These are phyloP conservation scores for Cyprinodon diabolis DNA, from an alignment of 2,797 vertebrate genomes.

Conservation along the genomic window DNA sequence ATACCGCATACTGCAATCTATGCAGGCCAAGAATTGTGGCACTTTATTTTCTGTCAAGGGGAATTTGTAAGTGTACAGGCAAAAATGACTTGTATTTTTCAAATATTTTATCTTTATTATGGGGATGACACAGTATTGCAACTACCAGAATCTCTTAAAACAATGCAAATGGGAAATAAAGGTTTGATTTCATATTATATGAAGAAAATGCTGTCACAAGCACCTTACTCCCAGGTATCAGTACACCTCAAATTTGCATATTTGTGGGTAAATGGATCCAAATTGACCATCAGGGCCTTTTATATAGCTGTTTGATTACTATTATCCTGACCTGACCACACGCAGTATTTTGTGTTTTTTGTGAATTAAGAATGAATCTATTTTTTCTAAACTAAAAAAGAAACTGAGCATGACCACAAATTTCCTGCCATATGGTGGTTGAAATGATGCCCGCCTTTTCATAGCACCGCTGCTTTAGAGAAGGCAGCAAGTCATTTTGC, in stretches of 20 bases:
- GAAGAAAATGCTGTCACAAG: slow-evolving; percentile 52
- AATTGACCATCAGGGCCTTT: slow-evolving; percentile 78
- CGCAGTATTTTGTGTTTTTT: slow-evolving; percentile 80
- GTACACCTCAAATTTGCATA: slow-evolving; percentile 71
- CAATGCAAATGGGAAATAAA: slow-evolving; percentile 68
- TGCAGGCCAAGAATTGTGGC: slow-evolving; percentile 87
- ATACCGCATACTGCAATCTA: slow-evolving; percentile 86
- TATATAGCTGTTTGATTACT: slow-evolving; percentile 73
- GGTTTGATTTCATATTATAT: slow-evolving; percentile 68
- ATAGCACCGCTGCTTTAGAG: slow-evolving; percentile 80
- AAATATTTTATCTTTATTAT: slow-evolving; percentile 84
- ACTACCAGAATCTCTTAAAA: slow-evolving; percentile 69
- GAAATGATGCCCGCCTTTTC: slow-evolving; percentile 83
- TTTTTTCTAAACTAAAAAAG: slow-evolving; percentile 83
- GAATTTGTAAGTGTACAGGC: slow-evolving; percentile 85
- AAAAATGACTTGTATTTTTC: slow-evolving; percentile 85
- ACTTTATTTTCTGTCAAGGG: slow-evolving; percentile 85
- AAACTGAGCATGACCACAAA: slow-evolving; percentile 80
- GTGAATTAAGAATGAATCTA: slow-evolving; percentile 82
- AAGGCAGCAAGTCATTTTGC: slow-evolving; percentile 81
- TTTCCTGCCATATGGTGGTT: slow-evolving; percentile 82
- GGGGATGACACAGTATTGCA: slow-evolving; percentile 80
- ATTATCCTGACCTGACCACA: slow-evolving; percentile 70
- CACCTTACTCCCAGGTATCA: slow-evolving; percentile 59
- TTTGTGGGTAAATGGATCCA: slow-evolving; percentile 63